Evolutionary conservation across 2,797 vertebrate species (phyloP).

Genomic region (Nasua narica): DNA sequence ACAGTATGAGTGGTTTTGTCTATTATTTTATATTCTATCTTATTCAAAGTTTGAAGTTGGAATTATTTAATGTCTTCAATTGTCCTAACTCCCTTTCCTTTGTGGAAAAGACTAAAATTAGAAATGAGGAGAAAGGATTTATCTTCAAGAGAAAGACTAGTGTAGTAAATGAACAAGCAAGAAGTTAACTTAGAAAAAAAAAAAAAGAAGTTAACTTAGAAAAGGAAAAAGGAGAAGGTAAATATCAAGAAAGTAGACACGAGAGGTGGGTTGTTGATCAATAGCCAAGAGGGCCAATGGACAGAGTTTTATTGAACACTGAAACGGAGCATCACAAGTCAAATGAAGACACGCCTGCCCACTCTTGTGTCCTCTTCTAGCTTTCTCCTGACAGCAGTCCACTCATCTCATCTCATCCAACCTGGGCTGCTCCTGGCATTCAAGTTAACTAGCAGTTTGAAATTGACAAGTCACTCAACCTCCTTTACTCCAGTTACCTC

Average conservation of each 20-base stretch:
- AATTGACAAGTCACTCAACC: neutral
- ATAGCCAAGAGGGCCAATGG: accelerated
- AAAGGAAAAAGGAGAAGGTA: accelerated
- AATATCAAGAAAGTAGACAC: accelerated
- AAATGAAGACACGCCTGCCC: accelerated
- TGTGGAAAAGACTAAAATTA: neutral
- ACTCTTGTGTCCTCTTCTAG: accelerated
- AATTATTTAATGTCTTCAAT: neutral
- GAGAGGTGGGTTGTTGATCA: accelerated
- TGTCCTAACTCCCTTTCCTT: neutral
- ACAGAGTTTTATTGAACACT: accelerated
- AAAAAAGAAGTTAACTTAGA: neutral
- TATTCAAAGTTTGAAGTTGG: neutral
- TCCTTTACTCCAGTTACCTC: neutral
- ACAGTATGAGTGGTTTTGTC: neutral
- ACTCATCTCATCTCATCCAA: accelerated
- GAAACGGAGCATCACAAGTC: accelerated
- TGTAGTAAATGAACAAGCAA: too few species aligned
- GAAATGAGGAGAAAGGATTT: neutral
- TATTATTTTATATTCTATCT: neutral
- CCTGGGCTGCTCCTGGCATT: neutral
- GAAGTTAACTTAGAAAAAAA: neutral
- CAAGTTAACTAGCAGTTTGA: neutral
- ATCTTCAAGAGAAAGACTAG: neutral
- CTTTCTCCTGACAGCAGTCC: neutral